phyloP scores from a whole-genome alignment of 2,113 vertebrate genomes.

The Periophthalmus modestus region DNA sequence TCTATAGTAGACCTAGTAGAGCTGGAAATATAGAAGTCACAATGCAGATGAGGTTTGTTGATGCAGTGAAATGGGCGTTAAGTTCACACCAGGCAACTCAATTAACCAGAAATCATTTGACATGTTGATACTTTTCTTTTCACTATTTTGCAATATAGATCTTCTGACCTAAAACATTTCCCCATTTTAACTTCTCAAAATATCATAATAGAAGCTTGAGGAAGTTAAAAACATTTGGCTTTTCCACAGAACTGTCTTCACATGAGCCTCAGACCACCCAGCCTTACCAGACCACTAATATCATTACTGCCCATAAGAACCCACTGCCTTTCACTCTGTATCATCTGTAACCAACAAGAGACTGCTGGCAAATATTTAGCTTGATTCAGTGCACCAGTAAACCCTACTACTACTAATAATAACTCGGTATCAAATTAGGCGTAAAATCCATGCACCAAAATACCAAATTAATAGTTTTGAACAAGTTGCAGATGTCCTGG shows the following conservation, averaged over 20 bases:
- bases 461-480: constrained; percentile 1
- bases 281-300: constrained; percentile 22
- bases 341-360: constrained; percentile 19
- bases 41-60: too few relatives aligned
- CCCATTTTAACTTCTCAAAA: neutral
- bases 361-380: constrained; percentile 24
- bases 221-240: neutral
- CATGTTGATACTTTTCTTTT: too few relatives aligned
- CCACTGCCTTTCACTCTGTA: constrained; percentile 23
- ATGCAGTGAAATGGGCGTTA: too few relatives aligned
- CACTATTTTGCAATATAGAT: too few relatives aligned
- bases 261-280: constrained; percentile 30
- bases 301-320: constrained; percentile 18
- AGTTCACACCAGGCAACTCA: too few relatives aligned
- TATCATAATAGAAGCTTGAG: neutral
- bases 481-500: neutral
- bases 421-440: constrained; percentile 14
- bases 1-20: too few relatives aligned
- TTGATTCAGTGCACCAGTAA: constrained; percentile 1
- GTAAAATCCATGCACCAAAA: neutral
- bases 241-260: neutral
- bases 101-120: too few relatives aligned
- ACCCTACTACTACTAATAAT: constrained; percentile 11
- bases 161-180: too few relatives aligned
- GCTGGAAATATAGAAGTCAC: too few relatives aligned